phyloP scores from a whole-genome alignment of 2,113 vertebrate genomes.

The Cyprinodon variegatus region DNA sequence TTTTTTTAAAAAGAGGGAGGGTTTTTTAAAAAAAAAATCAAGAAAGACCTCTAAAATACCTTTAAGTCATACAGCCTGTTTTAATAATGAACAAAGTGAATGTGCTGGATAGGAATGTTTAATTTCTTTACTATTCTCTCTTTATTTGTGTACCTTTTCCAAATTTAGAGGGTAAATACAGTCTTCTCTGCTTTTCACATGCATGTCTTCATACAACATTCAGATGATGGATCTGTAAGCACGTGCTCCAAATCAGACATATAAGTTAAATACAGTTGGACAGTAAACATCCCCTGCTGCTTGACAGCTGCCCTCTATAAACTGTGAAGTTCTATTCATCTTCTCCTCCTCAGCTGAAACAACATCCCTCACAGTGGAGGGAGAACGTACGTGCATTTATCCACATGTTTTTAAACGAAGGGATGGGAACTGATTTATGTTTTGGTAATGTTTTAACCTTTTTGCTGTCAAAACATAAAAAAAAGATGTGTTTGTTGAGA shows the following conservation, averaged over 20 bases:
- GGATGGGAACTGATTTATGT: conserved; percentile 25
- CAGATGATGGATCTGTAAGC: neutral
- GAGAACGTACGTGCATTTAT: conserved; percentile 22
- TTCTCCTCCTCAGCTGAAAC: conserved; percentile 62
- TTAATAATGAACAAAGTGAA: conserved; percentile 8
- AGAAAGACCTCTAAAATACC: no score
- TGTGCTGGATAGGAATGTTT: conserved; percentile 22
- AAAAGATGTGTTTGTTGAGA: conserved; percentile 7
- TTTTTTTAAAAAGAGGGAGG: no score
- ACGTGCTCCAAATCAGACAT: conserved; percentile 8
- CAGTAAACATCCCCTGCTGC: conserved; percentile 53
- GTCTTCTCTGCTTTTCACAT: neutral
- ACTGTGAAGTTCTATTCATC: conserved; percentile 19
- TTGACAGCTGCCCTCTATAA: conserved; percentile 52
- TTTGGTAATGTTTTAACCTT: conserved; percentile 43
- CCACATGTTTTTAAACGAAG: conserved; percentile 20
- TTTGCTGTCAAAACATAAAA: neutral
- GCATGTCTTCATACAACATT: neutral
- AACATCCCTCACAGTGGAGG: conserved; percentile 48
- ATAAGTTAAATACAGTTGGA: conserved; percentile 39
- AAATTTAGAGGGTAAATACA: neutral
- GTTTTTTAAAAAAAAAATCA: no score
- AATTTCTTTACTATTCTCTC: neutral
- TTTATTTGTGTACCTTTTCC: neutral
- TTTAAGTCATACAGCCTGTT: no score